Percentiles rank a stretch among this genome's conserved stretches.
These are phyloP conservation scores for Trichonephila clavata DNA, from an alignment of 1,140 invertebrate genomes.

Conservation along the genomic window DNA sequence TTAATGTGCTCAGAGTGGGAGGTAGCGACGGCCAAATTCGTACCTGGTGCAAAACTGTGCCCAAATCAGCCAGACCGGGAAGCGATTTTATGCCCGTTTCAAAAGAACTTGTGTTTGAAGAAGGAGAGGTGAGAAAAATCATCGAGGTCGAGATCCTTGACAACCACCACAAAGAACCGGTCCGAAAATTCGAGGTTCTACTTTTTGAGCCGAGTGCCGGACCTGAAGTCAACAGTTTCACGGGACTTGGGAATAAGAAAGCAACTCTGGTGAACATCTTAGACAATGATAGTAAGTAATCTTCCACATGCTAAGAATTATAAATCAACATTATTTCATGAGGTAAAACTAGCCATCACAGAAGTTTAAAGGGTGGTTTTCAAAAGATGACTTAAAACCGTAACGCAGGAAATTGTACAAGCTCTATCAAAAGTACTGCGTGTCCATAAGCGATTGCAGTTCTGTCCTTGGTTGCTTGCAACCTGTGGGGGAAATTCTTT, in stretches of 20 bases:
- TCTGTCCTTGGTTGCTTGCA: no score
- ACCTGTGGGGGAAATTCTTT: no score
- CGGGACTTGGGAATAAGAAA: background rate
- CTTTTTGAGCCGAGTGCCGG: background rate
- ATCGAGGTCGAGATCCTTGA: conserved; percentile 20
- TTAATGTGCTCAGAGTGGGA: background rate
- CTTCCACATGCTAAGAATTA: background rate
- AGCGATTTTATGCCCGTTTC: background rate
- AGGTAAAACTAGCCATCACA: no score
- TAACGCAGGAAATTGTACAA: no score
- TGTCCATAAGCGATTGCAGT: no score
- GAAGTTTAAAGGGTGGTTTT: no score
- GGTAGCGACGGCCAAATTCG: background rate
- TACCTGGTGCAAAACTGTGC: background rate
- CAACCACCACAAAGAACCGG: background rate
- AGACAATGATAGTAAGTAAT: conserved; percentile 82
- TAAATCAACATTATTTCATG: no score
- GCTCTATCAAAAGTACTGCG: no score
- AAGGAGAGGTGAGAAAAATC: background rate
- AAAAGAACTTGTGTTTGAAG: background rate
- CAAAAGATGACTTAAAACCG: no score
- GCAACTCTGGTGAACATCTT: background rate
- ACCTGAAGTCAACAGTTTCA: background rate
- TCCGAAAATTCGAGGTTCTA: background rate
- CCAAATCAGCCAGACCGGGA: conserved; percentile 82